These are phyloP conservation scores for Luehdorfia chinensis DNA, from an alignment of 1,140 invertebrate species.

Conservation along the genomic window DNA sequence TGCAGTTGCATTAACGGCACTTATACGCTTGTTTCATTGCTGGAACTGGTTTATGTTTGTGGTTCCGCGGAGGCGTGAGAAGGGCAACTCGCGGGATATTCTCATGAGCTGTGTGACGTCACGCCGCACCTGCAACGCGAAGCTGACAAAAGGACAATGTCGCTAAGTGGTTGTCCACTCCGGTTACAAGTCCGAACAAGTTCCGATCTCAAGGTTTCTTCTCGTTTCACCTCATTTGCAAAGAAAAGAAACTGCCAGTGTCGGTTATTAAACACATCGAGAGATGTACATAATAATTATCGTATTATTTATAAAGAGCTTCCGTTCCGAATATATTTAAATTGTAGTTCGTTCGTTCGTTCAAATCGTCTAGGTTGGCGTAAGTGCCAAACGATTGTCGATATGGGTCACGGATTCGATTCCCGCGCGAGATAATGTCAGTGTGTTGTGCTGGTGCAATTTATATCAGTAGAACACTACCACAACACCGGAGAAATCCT, in stretches of 20 bases:
- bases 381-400: too few relatives aligned
- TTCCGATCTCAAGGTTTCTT: constrained; percentile 22
- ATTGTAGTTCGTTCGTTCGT: too few relatives aligned
- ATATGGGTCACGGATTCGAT: too few relatives aligned
- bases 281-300: too few relatives aligned
- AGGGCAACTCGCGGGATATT: constrained; percentile 54
- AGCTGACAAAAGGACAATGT: constrained; percentile 52
- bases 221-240: not conserved
- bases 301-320: too few relatives aligned
- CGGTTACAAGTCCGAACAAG: constrained; percentile 54
- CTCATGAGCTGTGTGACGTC: constrained; percentile 55
- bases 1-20: constrained; percentile 59
- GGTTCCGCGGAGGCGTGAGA: constrained; percentile 63
- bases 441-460: too few relatives aligned
- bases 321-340: too few relatives aligned
- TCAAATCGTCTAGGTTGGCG: too few relatives aligned
- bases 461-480: too few relatives aligned
- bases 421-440: too few relatives aligned
- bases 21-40: constrained; percentile 50
- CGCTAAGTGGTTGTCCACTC: constrained; percentile 49
- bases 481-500: too few relatives aligned
- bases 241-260: not conserved
- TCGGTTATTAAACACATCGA: too few relatives aligned
- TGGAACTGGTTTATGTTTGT: constrained; percentile 61
- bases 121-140: constrained; percentile 48